Base-by-base conservation (phyloP, 2,113 vertebrate genomes). In the Clupea harengus region DNA sequence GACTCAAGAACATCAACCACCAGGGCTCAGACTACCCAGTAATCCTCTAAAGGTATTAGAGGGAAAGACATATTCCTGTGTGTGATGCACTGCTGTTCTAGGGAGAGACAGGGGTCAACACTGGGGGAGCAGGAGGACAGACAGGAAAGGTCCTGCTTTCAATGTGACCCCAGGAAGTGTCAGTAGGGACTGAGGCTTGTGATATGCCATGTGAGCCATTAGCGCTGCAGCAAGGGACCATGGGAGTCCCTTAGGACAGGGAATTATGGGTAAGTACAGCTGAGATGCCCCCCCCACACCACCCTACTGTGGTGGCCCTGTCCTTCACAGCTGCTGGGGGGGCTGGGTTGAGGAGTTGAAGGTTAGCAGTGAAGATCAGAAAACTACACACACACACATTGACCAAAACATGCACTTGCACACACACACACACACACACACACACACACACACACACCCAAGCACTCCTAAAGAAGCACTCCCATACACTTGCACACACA, bases 151-250 rank as follows among this genome's bases (percentile, higher is more conserved):
- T 81, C 80, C 81, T 83, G 84, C 10, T 22, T 39, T 86, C 84
- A 86, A 84, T 86, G 87, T 88, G 84, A 88, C 87, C 82, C 81
- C 80, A 57, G 81, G 85, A 72, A 39, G 82, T 75, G 82, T 86
- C 85, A 84, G 85, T 72, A 54, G 82, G 83, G 84, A 88, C 80
- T 84, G 78, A 85, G 75, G 39, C 84, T 85, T 46, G 44, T 83
- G 67, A 15, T 81, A 60, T 17, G 81, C 50, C 78, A 39, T 78
- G 28, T 25, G 25, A 54, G 32, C 81, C 84, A 85, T 85, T 85
- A 60, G 87, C 46, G 54, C 46, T 54, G 45, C 82, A 86, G 32
- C 87, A 84, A 49, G 87, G 82, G 87, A 86, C 47, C 0, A 39
- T 60, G 81, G 46, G 28, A 64, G 17, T 88, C 87, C 87, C 87